Base-by-base conservation (phyloP, 1,140 invertebrate genomes). In the Dendroctonus ponderosae region DNA sequence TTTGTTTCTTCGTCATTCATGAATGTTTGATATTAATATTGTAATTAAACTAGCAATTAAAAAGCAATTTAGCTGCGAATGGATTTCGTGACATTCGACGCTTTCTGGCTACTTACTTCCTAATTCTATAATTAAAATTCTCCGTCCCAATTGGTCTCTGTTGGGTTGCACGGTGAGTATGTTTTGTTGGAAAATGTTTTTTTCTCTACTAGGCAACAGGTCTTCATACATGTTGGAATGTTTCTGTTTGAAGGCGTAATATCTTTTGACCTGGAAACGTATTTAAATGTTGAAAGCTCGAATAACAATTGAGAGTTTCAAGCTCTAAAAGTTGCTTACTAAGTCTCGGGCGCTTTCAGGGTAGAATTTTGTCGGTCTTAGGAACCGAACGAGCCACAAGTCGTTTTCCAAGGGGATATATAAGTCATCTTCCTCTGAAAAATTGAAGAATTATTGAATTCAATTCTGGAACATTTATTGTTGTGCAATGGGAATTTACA, bases 311-410 rank as follows among this genome's bases (percentile, higher is more conserved):
- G 53, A 5, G n/a, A 41, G 3, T 40, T 37, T 56, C n/a, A 60
- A 0, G 46, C 9, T 57, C 6, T n/a, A 14, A 46, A 12, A 37
- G 26, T 44, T 42, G 66, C 71, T 86, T 76, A 92, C 88, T 80
- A 91, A 79, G 49, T 88, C 84, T 43, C 82, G 77, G 0, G 91
- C 85, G 69, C 89, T 91, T 64, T 92, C 87, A 2, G 90, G 89
- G 73, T 92, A 92, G 75, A 88, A 92, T 79, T 93, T 92, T 75
- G 86, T 87, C 1, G 90, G 90, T 26, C 91, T 82, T 11, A 92
- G 77, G 71, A 91, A 93, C 51, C 89, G 81, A 5, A 90, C 82
- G 0, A 92, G 78, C 87, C 87, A 93, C 1, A 85, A 76, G 8
- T 91, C 89, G 72, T 87, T 88, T 41, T 91, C 85, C 8, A 84